Base-by-base conservation (phyloP, 2,113 vertebrate genomes). In the Anser brachyrhynchus region DNA sequence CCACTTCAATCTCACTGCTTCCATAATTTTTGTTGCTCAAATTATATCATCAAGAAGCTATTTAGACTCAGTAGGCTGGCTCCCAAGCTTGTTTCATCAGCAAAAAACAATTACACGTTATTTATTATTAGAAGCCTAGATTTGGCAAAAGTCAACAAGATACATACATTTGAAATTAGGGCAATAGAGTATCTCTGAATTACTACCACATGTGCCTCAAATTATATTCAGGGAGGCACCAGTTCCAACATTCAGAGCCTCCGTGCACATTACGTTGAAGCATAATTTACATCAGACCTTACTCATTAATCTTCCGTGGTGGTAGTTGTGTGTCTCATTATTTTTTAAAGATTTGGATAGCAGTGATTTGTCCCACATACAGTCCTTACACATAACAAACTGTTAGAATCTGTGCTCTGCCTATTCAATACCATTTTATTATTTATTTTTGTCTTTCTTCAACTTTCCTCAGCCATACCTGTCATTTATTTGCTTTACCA, bases 201-300 rank as follows among this genome's bases (percentile, higher is more conserved):
- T 66, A 62, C 29, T 75, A 78, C 84, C 89, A 84, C 61, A 71
- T 26, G 1, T 91, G 77, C 37, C 61, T 52, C 65, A 57, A 69
- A 82, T 79, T 73, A 62, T 13, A 23, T 69, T 69, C 55, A 62
- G 37, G 21, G 31, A 81, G 61, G 25, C 57, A 84, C 12, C 57
- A 67, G 75, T 23, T 71, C 25, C 72, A 77, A 22, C 16, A 2
- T 67, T 80, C 76, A 59, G 69, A 84, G 35, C 41, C 28, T 59
- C 49, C 49, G 13, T 15, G 75, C 22, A 2, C 1, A 0, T 41
- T 76, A 82, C 44, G 37, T 11, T 22, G 41, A 51, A 71, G 51
- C 26, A 10, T 86, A 86, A 94, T 88, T 94, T 70, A 81, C 79
- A 86, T 65, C 69, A 89, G 89, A 71, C 73, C n/a, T 74, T 84